These are phyloP conservation scores for Metalampra italica DNA, from an alignment of 2,888 invertebrate species.

Conservation along the genomic window DNA sequence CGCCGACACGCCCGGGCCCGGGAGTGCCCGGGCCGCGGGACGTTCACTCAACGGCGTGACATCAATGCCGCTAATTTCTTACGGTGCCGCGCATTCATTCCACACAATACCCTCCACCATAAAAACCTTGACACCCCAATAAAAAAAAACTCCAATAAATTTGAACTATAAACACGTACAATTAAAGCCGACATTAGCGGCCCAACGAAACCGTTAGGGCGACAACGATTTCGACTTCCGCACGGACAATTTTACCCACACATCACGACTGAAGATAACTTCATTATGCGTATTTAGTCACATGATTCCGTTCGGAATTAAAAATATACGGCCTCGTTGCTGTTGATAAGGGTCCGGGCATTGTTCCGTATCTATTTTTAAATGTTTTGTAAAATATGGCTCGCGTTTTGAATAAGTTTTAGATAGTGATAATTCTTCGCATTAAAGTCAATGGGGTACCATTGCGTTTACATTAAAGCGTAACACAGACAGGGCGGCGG, in stretches of 20 bases:
- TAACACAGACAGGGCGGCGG: too few species aligned
- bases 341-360: conserved; percentile 25
- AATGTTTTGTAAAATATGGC: conserved; percentile 27
- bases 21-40: too few species aligned
- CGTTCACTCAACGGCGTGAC: conserved; percentile 44
- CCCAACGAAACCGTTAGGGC: conserved; percentile 17
- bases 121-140: conserved; percentile 13
- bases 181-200: conserved; percentile 7
- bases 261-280: conserved; percentile 46
- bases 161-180: background rate
- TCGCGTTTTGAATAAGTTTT: conserved; percentile 6
- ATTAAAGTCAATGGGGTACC: too few species aligned
- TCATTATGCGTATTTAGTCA: conserved; percentile 32
- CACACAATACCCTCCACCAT: conserved; percentile 25
- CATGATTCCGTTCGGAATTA: conserved; percentile 13
- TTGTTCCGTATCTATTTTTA: conserved; percentile 19
- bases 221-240: conserved; percentile 46
- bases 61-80: conserved; percentile 73
- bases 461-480: too few species aligned
- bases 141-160: background rate
- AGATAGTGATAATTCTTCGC: background rate
- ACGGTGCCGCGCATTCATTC: conserved; percentile 64
- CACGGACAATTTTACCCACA: conserved; percentile 46
- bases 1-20: conserved; percentile 5
- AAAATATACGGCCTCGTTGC: conserved; percentile 15